phyloP scores from a whole-genome alignment of 2,113 vertebrate genomes.

The Aptenodytes forsteri region DNA sequence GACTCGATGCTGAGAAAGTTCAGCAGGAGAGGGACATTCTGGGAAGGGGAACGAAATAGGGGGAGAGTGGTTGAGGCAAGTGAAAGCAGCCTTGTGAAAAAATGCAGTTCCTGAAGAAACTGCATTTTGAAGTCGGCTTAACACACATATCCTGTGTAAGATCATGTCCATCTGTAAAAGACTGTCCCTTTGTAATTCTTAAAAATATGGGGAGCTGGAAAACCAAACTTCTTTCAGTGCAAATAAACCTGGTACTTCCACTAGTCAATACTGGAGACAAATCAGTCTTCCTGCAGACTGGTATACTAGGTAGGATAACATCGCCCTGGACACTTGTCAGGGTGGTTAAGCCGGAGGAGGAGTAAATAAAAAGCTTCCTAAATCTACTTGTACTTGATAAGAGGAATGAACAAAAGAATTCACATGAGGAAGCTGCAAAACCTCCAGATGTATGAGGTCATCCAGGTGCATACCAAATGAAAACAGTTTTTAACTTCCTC shows the following conservation, averaged over 20 bases:
- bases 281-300: neutral
- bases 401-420: neutral
- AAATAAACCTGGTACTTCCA: neutral
- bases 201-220: neutral
- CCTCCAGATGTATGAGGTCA: neutral
- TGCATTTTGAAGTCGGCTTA: neutral
- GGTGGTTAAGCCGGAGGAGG: neutral
- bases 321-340: neutral
- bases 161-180: neutral
- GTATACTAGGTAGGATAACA: neutral
- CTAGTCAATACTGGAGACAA: neutral
- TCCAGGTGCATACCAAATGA: neutral
- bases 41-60: neutral
- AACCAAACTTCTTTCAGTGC: neutral
- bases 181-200: neutral
- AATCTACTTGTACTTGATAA: neutral
- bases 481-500: neutral
- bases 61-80: neutral
- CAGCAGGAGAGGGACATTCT: neutral
- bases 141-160: accelerated
- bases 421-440: neutral
- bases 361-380: neutral
- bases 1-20: neutral
- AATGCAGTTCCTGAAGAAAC: neutral
- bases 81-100: neutral